phyloP scores from a whole-genome alignment of 2,797 vertebrate species.

The Pyrrhura leucotis region DNA sequence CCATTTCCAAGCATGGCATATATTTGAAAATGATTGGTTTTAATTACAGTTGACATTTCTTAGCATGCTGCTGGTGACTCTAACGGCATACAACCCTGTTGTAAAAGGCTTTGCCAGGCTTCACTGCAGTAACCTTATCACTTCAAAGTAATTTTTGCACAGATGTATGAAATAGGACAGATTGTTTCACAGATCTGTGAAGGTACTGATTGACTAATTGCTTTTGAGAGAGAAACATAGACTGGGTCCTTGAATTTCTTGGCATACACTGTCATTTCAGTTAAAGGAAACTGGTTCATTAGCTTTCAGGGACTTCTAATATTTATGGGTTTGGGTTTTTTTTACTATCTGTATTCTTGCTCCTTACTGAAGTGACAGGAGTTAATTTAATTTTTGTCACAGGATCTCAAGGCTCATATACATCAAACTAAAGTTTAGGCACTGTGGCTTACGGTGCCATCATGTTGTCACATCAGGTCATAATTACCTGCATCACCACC shows the following conservation, averaged over 20 bases:
- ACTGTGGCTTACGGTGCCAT: not conserved
- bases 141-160: not conserved
- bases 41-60: slow-evolving; percentile 36
- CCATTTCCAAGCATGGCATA: not conserved
- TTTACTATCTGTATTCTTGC: not conserved
- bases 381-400: slow-evolving; percentile 7
- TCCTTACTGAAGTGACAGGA: slow-evolving; percentile 4
- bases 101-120: slow-evolving; percentile 7
- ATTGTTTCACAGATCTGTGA: slow-evolving; percentile 17
- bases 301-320: not conserved
- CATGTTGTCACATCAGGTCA: not conserved
- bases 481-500: not conserved
- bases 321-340: not conserved
- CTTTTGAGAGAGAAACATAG: not conserved
- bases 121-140: slow-evolving; percentile 7
- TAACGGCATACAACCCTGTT: not conserved
- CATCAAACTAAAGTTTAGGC: not conserved
- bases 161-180: not conserved
- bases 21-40: slow-evolving; percentile 1
- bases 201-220: slow-evolving; percentile 48
- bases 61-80: not conserved
- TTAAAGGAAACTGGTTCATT: not conserved
- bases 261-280: slow-evolving; percentile 34
- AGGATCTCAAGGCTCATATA: not conserved
- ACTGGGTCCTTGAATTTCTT: not conserved